Base-by-base conservation (phyloP, 1,140 invertebrate genomes). In the Aleiodes sp. region DNA sequence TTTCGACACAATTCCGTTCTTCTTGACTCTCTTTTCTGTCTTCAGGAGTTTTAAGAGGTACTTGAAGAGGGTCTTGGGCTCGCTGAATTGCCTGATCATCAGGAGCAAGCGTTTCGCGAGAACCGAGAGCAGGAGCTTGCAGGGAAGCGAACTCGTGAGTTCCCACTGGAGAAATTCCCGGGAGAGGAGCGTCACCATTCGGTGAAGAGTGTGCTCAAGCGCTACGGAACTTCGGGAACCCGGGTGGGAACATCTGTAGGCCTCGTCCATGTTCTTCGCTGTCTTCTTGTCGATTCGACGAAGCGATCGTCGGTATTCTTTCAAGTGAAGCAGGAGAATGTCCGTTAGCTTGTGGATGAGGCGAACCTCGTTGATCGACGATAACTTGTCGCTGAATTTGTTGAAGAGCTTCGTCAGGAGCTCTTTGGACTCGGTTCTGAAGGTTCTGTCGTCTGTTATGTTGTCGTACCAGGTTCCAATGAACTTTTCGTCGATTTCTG, bases 131-230 rank as follows among this genome's bases (percentile, higher is more conserved):
- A 92, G 80, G 29, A 90, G 77, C 77, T 89, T 88, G 21, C 89
- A 91, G 24, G 91, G 89, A 33, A 91, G 84, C 1, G 90, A 91
- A 73, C 89, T 90, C 78, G 88, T 90, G 14, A 91, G 73, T 76
- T 91, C 90, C 88, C 89, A 91, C 4, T 90, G 89, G 12, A 91
- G 79, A 68, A 91, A 87, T 75, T 91, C 90, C 74, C 88, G 87
- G 2, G 91, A 76, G 57, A 91, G 76, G 56, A 90, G 83, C 68
- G 86, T 86, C 26, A 90, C 83, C 21, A 91, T 73, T 71, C 84
- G 84, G 75, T 88, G 82, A n/a, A 89, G 80, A 73, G 87, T 90
- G 70, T 91, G 88, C 33, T 90, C 88, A 19, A 88, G 80, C 0
- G 86, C 73, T 72, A 77, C 75, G 33, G 81, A 76, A 64, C 83